Percentiles rank a stretch among this genome's conserved stretches.
Conservation (phyloP, 1,140 invertebrate genomes). For the Portunus trituberculatus region DNA sequence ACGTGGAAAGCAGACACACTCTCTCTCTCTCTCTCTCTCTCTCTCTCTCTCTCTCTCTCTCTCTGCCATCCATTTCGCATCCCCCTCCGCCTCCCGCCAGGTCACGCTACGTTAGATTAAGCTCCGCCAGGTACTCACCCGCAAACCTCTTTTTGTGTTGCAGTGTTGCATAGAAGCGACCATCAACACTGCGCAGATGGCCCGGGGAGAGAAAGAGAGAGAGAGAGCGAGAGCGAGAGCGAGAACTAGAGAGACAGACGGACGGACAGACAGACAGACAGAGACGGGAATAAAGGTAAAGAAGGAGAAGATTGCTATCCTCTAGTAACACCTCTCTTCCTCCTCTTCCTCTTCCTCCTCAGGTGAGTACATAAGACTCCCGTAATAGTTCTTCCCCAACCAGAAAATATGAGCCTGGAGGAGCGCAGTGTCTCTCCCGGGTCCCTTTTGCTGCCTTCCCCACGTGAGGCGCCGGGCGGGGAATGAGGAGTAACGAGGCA, state of each 20-base stretch:
- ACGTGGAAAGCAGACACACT: background rate
- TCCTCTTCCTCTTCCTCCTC: background rate
- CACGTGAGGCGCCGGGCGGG: background rate
- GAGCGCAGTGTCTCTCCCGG: background rate
- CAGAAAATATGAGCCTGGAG: background rate
- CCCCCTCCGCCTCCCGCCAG: background rate
- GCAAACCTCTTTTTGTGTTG: constrained; percentile 13
- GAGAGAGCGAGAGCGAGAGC: background rate
- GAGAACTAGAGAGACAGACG: background rate
- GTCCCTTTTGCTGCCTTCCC: background rate
- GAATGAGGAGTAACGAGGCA: background rate
- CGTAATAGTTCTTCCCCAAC: background rate
- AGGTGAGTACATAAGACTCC: background rate
- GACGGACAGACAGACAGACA: background rate
- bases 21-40: constrained; percentile 40
- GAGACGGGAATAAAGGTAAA: background rate
- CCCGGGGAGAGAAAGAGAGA: background rate
- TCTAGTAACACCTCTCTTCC: too few relatives aligned
- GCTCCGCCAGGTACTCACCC: background rate
- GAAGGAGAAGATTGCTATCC: constrained; percentile 18
- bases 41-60: constrained; percentile 26
- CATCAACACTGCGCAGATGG: background rate
- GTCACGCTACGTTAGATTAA: background rate
- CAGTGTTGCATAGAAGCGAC: constrained; percentile 2
- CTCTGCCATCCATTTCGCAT: background rate